Evolutionary conservation across 92 coral and sea anemone species (phyloP).

Genomic region (Actinostola sp.): DNA sequence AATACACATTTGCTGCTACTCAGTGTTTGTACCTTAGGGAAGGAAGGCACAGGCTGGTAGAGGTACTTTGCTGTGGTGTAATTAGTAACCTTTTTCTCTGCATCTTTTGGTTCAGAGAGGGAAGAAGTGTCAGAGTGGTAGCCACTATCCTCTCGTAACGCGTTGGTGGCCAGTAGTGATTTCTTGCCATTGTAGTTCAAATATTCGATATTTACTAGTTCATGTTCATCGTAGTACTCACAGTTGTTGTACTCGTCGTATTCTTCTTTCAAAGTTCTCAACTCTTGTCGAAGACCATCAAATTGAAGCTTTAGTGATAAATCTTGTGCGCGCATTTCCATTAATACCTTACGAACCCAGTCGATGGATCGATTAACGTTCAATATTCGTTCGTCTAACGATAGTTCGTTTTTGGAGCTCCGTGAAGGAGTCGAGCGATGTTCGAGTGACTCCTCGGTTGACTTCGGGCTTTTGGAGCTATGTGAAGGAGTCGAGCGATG

Average conservation of each 20-base stretch:
- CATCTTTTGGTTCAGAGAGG: not conserved
- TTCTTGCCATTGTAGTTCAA: not conserved
- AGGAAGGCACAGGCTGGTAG: constrained; percentile 33
- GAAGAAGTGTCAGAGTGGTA: constrained; percentile 48
- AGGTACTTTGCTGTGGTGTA: constrained; percentile 18
- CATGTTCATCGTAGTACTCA: constrained; percentile 25
- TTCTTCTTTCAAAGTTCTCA: constrained; percentile 23
- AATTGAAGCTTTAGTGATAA: constrained; percentile 33
- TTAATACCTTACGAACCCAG: constrained; percentile 37
- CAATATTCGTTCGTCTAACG: constrained; percentile 37
- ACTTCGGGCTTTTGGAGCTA: not conserved
- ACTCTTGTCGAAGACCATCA: constrained; percentile 40
- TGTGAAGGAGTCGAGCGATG: not conserved
- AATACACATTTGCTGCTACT: constrained; percentile 33
- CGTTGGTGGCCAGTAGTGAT: not conserved
- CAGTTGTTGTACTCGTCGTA: constrained; percentile 12
- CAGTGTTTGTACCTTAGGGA: constrained; percentile 22
- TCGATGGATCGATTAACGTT: constrained; percentile 36
- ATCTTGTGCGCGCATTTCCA: constrained; percentile 34
- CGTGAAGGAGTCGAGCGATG: not conserved
- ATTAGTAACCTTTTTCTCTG: constrained; percentile 4
- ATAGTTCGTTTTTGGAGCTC: constrained; percentile 13
- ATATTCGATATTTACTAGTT: constrained; percentile 5
- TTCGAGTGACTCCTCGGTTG: constrained; percentile 1
- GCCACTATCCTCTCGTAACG: constrained; percentile 41